Evolutionary conservation across 2,888 invertebrate genomes (phyloP).

Genomic region (Drosophila lacicola): DNA sequence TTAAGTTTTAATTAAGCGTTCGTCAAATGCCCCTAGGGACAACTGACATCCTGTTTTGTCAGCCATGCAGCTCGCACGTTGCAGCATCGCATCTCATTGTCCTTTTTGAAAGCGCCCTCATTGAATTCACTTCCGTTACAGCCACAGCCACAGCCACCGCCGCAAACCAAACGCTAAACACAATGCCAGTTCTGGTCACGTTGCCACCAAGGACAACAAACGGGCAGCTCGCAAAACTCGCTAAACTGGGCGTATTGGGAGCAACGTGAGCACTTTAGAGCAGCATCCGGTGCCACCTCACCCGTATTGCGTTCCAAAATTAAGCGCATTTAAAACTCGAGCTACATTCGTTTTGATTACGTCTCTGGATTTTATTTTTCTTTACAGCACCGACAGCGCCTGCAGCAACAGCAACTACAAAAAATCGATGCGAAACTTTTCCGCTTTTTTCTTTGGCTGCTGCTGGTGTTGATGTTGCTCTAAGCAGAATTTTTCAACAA

Average conservation of each 20-base stretch:
- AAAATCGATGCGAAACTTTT: constrained; percentile 59
- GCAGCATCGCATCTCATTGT: constrained; percentile 58
- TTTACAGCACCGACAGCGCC: constrained; percentile 30
- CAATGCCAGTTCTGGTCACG: constrained; percentile 61
- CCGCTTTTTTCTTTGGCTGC: constrained; percentile 13
- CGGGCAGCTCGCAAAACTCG: constrained; percentile 18
- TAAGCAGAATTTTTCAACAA: constrained; percentile 25
- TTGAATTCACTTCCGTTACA: constrained; percentile 64
- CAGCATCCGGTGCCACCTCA: constrained; percentile 26
- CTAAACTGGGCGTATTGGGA: constrained; percentile 16
- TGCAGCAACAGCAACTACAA: constrained; percentile 33
- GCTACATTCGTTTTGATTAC: constrained; percentile 64
- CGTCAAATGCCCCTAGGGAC: constrained; percentile 51
- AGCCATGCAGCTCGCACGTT: constrained; percentile 22
- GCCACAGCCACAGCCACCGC: constrained; percentile 23
- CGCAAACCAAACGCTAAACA: constrained; percentile 57
- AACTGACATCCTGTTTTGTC: constrained; percentile 64
- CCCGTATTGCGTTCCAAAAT: constrained; percentile 45
- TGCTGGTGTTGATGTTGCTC: constrained; percentile 22
- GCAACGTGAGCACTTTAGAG: constrained; percentile 46
- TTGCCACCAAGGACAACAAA: constrained; percentile 48
- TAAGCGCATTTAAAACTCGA: constrained; percentile 65
- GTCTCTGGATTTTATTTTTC: constrained; percentile 31
- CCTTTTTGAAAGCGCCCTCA: constrained; percentile 60
- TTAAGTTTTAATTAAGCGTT: constrained; percentile 80